phyloP scores from a whole-genome alignment of 2,888 invertebrate genomes.

The Drosophila parthenogenetica region DNA sequence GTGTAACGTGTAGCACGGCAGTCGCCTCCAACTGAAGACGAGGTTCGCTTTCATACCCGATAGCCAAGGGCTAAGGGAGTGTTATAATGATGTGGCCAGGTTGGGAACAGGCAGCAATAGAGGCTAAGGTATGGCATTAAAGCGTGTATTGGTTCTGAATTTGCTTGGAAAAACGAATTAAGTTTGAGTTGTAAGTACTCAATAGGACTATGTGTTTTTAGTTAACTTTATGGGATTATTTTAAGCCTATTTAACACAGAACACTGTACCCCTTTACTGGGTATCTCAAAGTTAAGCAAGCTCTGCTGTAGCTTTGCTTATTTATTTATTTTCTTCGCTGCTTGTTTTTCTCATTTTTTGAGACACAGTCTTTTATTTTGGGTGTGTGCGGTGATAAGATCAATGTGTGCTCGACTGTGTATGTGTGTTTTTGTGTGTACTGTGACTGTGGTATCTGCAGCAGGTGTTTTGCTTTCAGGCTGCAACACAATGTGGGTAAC shows the following conservation, averaged over 20 bases:
- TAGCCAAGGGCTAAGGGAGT: background rate
- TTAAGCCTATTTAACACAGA: too few relatives aligned
- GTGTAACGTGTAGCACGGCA: slow-evolving; percentile 73
- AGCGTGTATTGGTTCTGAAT: too few relatives aligned
- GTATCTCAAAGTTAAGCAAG: background rate
- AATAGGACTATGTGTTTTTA: background rate
- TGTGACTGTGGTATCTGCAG: slow-evolving; percentile 69
- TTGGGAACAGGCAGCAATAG: too few relatives aligned
- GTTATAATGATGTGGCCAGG: background rate
- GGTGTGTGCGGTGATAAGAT: slow-evolving; percentile 74
- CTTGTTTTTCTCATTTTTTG: slow-evolving; percentile 1
- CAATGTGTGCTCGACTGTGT: slow-evolving; percentile 45
- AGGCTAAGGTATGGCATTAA: too few relatives aligned
- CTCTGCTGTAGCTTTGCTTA: background rate
- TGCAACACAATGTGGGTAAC: slow-evolving; percentile 73
- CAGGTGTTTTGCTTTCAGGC: slow-evolving; percentile 72
- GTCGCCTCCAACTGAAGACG: slow-evolving; percentile 46
- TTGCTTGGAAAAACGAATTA: too few relatives aligned
- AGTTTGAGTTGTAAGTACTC: too few relatives aligned
- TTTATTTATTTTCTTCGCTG: slow-evolving; percentile 5
- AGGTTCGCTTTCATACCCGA: slow-evolving; percentile 29
- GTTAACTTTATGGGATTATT: too few relatives aligned
- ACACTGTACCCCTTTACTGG: too few relatives aligned
- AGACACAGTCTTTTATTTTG: slow-evolving; percentile 65
- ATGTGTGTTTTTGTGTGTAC: slow-evolving; percentile 44